Conservation (phyloP, 30 jellyfish, hydroid and myxozoan genomes). For the Chironex yamaguchii region DNA sequence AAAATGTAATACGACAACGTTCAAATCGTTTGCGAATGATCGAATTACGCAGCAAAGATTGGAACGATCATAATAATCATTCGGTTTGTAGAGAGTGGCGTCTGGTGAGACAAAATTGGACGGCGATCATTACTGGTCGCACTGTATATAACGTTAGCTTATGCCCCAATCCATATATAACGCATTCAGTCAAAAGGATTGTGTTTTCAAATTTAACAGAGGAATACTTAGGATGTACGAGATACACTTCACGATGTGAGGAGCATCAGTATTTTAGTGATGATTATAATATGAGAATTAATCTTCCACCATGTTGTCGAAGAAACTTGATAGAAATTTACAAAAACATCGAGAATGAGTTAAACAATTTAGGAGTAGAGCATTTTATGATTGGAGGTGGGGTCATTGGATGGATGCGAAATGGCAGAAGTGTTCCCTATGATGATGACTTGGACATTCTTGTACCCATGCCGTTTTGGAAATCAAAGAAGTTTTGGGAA, state of each 20-base stretch:
- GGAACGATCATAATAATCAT: not conserved
- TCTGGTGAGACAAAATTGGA: not conserved
- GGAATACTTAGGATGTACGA: constrained; percentile 72
- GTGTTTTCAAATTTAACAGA: constrained; percentile 44
- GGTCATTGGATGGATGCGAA: constrained; percentile 89
- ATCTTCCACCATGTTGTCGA: constrained; percentile 97
- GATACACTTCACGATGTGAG: constrained; percentile 63
- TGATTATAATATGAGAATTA: constrained; percentile 43
- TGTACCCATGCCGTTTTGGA: constrained; percentile 70
- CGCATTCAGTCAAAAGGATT: constrained; percentile 48
- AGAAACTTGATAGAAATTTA: constrained; percentile 66
- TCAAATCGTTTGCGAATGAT: no score
- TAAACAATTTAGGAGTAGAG: constrained; percentile 27
- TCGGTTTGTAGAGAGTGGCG: not conserved
- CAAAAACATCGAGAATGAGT: constrained; percentile 44
- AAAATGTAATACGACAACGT: no score
- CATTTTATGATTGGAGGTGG: constrained; percentile 89
- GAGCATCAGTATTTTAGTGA: constrained; percentile 76
- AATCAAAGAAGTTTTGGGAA: constrained; percentile 55
- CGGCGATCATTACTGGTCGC: not conserved
- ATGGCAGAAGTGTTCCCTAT: constrained; percentile 80
- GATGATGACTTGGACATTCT: constrained; percentile 86
- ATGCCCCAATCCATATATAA: constrained; percentile 37
- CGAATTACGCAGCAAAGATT: no score
- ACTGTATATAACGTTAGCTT: not conserved